Evolutionary conservation across 2,113 vertebrate genomes (phyloP), one percentile per base, ranked within the genome.

Genomic region (Tenebrosternarchus preto): DNA sequence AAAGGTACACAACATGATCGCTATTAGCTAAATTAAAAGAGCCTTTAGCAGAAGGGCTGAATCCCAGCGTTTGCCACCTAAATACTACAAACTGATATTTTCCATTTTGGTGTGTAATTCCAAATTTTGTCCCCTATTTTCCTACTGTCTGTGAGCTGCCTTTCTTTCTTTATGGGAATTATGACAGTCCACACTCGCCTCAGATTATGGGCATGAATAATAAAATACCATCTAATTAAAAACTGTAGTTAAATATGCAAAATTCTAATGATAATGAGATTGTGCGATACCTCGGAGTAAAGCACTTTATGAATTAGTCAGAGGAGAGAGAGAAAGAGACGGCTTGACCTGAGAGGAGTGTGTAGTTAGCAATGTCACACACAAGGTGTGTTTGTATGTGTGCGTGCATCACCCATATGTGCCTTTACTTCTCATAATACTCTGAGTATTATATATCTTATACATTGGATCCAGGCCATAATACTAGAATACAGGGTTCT

Each of bases 191-290:
- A 91, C 92, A 93, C 94, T 93, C 84, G 92, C 94, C 93, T 96
- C 93, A 97, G 97, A 98, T 99, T 98, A 98, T 99, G 96, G 97
- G 95, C 97, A 99, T 99, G 96, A 99, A 99, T 99, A 98, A 99
- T 99, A 97, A 97, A 98, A 97, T 96, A 96, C 94, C 94, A 94
- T 97, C 97, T 99, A 99, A 99, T 99, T 99, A 99, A 99, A 99
- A 98, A 98, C 91, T 94, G 94, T 96, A 94, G 96, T 99, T 99
- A 99, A 99, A 97, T 98, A 99, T 99, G 98, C 97, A 99, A 98
- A 99, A 93, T 96, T 95, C 92, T 95, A 96, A 99, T 98, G 96
- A 95, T 99, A 98, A 99, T 98, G 95, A 98, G 97, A 95, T 95
- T 96, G 95, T 90, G 95, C 95, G 96, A 97, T 98, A 93, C 97